phyloP scores from a whole-genome alignment of 2,888 invertebrate genomes.

The Zonitis immaculata region DNA sequence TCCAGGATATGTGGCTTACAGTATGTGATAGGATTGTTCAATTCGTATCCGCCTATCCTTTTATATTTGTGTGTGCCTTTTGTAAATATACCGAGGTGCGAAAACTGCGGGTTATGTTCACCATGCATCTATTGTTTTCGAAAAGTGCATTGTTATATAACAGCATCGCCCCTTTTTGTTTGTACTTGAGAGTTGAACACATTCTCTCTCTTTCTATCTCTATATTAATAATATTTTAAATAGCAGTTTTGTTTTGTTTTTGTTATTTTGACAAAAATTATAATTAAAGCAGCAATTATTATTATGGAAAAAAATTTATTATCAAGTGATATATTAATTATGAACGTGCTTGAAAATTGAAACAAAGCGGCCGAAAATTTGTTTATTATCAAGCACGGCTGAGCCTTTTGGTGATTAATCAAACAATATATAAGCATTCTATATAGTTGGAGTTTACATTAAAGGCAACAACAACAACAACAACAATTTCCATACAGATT shows the following conservation, averaged over 20 bases:
- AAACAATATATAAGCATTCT: conserved; percentile 26
- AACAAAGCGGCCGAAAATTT: conserved; percentile 24
- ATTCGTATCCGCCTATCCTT: conserved; percentile 18
- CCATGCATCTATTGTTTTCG: conserved; percentile 31
- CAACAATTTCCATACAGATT: conserved; percentile 15
- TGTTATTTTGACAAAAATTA: no score
- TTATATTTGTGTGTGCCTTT: conserved; percentile 22
- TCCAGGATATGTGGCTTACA: neutral
- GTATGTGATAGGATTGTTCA: conserved; percentile 26
- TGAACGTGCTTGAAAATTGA: conserved; percentile 4
- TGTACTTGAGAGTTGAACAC: conserved; percentile 34
- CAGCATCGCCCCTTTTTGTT: conserved; percentile 36
- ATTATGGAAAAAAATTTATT: conserved; percentile 8
- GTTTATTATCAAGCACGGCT: conserved; percentile 33
- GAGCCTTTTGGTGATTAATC: conserved; percentile 36
- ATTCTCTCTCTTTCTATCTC: no score
- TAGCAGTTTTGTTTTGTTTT: no score
- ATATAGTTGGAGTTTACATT: conserved; percentile 26
- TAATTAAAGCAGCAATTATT: neutral
- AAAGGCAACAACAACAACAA: conserved; percentile 16
- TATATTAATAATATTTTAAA: no score
- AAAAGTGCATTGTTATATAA: conserved; percentile 35
- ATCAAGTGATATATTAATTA: conserved; percentile 1
- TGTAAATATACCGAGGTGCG: conserved; percentile 33
- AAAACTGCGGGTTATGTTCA: conserved; percentile 34